These are phyloP conservation scores for Melanotus villosus DNA, from an alignment of 2,888 invertebrate species.

Conservation along the genomic window DNA sequence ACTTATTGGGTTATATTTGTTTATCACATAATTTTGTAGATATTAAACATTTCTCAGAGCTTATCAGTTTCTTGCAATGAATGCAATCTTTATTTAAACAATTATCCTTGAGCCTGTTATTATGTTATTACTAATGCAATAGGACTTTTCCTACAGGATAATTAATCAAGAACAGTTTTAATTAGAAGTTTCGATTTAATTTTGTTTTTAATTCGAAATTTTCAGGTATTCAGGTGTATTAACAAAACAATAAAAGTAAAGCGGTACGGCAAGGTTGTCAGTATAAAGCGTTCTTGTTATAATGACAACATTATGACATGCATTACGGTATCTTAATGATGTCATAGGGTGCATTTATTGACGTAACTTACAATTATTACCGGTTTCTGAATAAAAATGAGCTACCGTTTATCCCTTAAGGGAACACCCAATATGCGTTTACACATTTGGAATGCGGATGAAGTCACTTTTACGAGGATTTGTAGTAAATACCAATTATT, in stretches of 20 bases:
- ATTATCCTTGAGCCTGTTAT: no score
- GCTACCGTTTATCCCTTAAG: constrained; percentile 11
- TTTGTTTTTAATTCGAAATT: no score
- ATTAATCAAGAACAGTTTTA: no score
- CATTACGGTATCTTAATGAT: constrained; percentile 18
- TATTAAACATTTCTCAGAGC: no score
- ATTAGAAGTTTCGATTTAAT: no score
- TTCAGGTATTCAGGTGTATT: background rate
- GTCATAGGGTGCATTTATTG: constrained; percentile 22
- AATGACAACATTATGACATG: constrained; percentile 12
- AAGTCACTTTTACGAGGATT: background rate
- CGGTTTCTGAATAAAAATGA: constrained; percentile 13
- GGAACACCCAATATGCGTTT: constrained; percentile 7
- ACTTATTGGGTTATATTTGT: no score
- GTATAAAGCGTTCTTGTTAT: constrained; percentile 9
- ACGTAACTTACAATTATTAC: constrained; percentile 13
- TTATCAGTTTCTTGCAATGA: no score
- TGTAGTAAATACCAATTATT: background rate
- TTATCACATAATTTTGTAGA: no score
- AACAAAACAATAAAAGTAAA: background rate
- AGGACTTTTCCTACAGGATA: no score
- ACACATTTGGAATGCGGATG: constrained; percentile 2
- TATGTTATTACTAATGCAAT: no score
- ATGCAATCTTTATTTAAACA: no score
- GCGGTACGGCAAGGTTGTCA: constrained; percentile 12